A percentile compares a stretch with the other conserved stretches of the same genome.
These are phyloP conservation scores for Camarhynchus parvulus DNA, from an alignment of 2,113 vertebrate genomes.

Conservation along the genomic window DNA sequence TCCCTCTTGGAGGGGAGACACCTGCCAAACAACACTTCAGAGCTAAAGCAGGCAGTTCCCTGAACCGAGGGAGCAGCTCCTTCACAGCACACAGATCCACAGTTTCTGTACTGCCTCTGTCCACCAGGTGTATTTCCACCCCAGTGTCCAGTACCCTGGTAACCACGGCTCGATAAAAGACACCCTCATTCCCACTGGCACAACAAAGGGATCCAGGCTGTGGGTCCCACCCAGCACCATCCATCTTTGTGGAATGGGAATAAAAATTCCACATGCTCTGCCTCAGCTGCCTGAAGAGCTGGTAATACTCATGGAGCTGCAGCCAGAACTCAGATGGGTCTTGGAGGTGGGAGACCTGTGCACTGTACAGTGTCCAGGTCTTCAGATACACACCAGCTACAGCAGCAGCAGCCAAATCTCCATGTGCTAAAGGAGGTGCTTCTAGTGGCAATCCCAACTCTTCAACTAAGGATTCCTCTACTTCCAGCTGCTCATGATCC, in stretches of 20 bases:
- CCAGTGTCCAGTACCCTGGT: constrained; percentile 61
- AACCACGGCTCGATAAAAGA: constrained; percentile 83
- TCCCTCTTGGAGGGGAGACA: constrained; percentile 70
- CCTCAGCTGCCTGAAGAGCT: constrained; percentile 79
- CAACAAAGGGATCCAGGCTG: constrained; percentile 83
- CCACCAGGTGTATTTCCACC: constrained; percentile 83
- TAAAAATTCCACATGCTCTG: constrained; percentile 80
- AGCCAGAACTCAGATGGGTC: constrained; percentile 90
- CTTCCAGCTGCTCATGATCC: neutral
- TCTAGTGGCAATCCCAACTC: neutral
- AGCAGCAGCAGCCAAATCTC: neutral
- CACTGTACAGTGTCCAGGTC: constrained; percentile 70
- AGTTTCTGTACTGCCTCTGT: constrained; percentile 80
- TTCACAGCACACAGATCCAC: constrained; percentile 74
- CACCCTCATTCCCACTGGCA: constrained; percentile 79
- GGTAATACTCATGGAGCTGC: constrained; percentile 73
- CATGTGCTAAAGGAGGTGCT: neutral
- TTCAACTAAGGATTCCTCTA: neutral
- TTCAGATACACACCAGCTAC: constrained; percentile 47
- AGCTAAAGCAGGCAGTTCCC: constrained; percentile 80
- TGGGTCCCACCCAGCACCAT: constrained; percentile 63
- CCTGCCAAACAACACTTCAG: constrained; percentile 83
- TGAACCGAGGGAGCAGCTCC: constrained; percentile 79
- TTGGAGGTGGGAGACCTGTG: constrained; percentile 76
- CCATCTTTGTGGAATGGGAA: constrained; percentile 56